phyloP scores from a whole-genome alignment of 2,113 vertebrate species.

The Pitta sordida region DNA sequence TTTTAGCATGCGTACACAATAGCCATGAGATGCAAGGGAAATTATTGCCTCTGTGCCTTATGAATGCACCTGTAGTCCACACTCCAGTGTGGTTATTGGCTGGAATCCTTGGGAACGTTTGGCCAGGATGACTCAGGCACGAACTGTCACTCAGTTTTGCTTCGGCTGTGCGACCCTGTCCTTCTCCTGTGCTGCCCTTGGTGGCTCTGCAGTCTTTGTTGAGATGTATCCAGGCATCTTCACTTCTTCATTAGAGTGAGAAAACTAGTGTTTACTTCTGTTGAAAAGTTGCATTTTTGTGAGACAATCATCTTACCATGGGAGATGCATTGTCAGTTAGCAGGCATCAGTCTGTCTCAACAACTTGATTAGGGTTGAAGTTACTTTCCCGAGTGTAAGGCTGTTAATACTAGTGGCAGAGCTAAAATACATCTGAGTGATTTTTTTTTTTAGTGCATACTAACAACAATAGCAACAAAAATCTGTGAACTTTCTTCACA shows the following conservation, averaged over 20 bases:
- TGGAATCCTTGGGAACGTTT: not conserved
- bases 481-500: not conserved
- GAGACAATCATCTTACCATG: not conserved
- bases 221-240: not conserved
- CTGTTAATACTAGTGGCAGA: not conserved
- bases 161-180: rapidly evolving
- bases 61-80: not conserved
- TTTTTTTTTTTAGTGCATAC: too few species aligned
- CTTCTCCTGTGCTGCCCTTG: not conserved
- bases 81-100: not conserved
- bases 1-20: not conserved
- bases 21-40: not conserved
- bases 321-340: not conserved
- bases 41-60: too few species aligned
- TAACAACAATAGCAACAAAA: not conserved
- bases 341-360: not conserved
- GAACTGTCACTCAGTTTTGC: not conserved
- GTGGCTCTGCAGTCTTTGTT: not conserved
- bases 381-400: not conserved
- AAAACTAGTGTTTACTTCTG: not conserved
- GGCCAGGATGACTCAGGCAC: too few species aligned
- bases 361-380: not conserved
- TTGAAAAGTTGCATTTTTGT: not conserved
- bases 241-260: not conserved
- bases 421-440: not conserved